These are phyloP conservation scores for Ectemnius cavifrons DNA, from an alignment of 2,888 invertebrate species.

Conservation along the genomic window DNA sequence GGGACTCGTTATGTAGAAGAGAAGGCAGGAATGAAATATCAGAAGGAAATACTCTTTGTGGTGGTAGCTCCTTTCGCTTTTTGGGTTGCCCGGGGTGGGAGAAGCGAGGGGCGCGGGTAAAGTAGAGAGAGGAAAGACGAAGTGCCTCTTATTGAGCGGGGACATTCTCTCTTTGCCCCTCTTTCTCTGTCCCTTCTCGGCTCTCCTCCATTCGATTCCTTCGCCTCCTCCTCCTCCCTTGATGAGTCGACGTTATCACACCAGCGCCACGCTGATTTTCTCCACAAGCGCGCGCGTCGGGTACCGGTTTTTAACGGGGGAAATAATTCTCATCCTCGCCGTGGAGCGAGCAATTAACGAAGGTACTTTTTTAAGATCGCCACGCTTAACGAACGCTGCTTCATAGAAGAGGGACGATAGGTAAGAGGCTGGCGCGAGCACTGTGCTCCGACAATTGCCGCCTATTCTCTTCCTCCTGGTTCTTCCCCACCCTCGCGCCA, in stretches of 20 bases:
- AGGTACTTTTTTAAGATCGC: conserved; percentile 6
- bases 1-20: too few relatives aligned
- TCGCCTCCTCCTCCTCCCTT: conserved; percentile 10
- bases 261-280: conserved; percentile 19
- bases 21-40: too few relatives aligned
- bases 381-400: conserved; percentile 1
- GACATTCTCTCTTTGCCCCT: conserved; percentile 36
- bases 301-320: not conserved
- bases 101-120: not conserved
- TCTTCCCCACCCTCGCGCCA: too few relatives aligned
- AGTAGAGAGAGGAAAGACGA: conserved; percentile 6
- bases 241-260: conserved; percentile 36
- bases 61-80: too few relatives aligned
- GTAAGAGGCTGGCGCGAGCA: too few relatives aligned
- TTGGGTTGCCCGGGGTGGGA: not conserved
- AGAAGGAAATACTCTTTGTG: conserved; percentile 3
- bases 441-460: too few relatives aligned
- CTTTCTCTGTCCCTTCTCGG: conserved; percentile 7
- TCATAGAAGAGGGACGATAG: not conserved
- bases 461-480: too few relatives aligned
- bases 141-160: conserved; percentile 48
- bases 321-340: conserved; percentile 4
- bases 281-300: not conserved
- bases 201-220: conserved; percentile 1
- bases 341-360: conserved; percentile 1